These are phyloP conservation scores for Coptodon rendalli DNA, from an alignment of 2,113 vertebrate genomes.

Conservation along the genomic window DNA sequence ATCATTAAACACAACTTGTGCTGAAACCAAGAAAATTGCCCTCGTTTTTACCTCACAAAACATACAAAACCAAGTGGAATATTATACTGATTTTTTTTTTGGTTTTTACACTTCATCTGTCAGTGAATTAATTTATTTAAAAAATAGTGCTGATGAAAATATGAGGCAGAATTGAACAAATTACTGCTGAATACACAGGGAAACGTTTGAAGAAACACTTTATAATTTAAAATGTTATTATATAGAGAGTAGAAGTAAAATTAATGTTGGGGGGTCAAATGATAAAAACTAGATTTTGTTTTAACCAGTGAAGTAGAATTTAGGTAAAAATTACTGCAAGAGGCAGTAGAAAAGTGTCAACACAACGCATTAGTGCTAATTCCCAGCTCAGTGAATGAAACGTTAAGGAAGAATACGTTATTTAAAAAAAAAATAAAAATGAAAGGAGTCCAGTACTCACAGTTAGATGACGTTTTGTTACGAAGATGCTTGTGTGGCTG, in stretches of 20 bases:
- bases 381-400: neutral
- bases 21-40: neutral
- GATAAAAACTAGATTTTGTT: neutral
- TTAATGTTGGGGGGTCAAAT: neutral
- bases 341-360: neutral
- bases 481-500: slow-evolving; percentile 81
- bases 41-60: neutral
- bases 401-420: neutral
- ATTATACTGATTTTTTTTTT: neutral
- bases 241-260: neutral
- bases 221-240: neutral
- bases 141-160: neutral
- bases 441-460: slow-evolving; percentile 75
- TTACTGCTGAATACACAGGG: neutral
- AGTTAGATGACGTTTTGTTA: slow-evolving; percentile 93
- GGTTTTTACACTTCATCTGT: neutral
- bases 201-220: neutral
- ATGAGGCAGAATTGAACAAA: neutral
- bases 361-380: neutral
- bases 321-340: neutral
- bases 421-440: rapidly evolving
- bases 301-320: neutral
- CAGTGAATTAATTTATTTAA: neutral
- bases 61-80: neutral
- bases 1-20: neutral